Evolutionary conservation across 2,797 vertebrate genomes (phyloP).

Genomic region (Picus viridis): DNA sequence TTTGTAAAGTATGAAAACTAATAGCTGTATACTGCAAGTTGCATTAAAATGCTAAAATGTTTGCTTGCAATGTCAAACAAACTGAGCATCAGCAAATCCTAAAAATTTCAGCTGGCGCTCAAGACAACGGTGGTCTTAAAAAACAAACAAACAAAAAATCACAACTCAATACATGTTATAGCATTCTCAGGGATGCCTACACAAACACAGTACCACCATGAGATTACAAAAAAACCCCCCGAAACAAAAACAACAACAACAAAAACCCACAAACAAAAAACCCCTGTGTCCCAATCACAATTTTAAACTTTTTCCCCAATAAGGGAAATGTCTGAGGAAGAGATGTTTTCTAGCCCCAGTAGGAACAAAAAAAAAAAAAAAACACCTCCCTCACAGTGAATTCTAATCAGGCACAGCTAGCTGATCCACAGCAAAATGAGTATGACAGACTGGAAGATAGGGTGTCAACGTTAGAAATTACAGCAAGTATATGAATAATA

Average conservation of each 20-base stretch:
- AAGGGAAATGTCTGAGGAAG: background rate
- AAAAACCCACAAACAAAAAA: background rate
- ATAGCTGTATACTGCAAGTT: background rate
- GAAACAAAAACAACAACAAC: background rate
- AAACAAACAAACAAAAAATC: background rate
- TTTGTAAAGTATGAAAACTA: background rate
- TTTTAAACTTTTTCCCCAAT: background rate
- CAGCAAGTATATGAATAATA: conserved; percentile 15
- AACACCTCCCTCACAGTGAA: conserved; percentile 27
- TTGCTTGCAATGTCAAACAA: background rate
- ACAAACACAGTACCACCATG: background rate
- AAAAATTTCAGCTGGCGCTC: background rate
- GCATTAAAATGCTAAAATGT: background rate
- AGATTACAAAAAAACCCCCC: background rate
- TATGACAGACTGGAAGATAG: conserved; percentile 37
- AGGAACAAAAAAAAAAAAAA: conserved; percentile 42
- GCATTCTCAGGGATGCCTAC: background rate
- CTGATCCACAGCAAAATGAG: conserved; percentile 7
- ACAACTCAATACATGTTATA: background rate
- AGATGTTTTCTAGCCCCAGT: background rate
- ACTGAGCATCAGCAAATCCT: background rate
- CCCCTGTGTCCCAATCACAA: background rate
- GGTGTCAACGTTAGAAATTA: conserved; percentile 41
- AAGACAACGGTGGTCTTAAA: background rate
- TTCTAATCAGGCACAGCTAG: conserved; percentile 47